Conservation (phyloP, 2,113 vertebrate species). For the Probosciger aterrimus region DNA sequence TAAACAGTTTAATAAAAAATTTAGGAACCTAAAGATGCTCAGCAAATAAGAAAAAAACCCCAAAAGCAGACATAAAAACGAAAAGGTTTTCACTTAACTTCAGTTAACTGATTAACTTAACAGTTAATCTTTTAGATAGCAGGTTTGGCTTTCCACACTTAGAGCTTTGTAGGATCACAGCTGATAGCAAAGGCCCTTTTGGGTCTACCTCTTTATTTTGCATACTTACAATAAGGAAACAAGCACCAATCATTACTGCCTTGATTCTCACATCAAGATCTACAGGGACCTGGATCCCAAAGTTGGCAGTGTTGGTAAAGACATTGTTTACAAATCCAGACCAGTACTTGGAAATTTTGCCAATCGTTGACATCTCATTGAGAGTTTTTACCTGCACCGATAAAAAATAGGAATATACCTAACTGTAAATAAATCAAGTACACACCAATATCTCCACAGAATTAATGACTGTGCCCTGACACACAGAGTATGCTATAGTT, state of each 20-base stretch:
- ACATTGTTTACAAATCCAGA: conserved; percentile 89
- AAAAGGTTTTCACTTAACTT: background rate
- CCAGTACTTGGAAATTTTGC: conserved; percentile 98
- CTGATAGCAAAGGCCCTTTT: background rate
- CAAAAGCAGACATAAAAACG: background rate
- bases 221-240: conserved; percentile 94
- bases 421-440: background rate
- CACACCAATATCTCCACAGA: background rate
- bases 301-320: conserved; percentile 94
- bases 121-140: background rate
- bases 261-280: conserved; percentile 96
- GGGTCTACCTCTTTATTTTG: background rate
- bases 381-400: conserved; percentile 83
- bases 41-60: background rate
- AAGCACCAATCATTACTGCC: conserved; percentile 92
- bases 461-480: background rate
- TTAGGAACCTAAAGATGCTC: background rate
- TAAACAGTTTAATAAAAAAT: background rate
- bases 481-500: background rate
- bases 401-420: background rate
- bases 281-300: conserved; percentile 91
- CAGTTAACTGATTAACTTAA: background rate
- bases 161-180: background rate
- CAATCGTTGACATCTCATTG: conserved; percentile 88
- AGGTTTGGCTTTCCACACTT: background rate